Base-by-base conservation (phyloP, 2,113 vertebrate genomes). In the Pogona vitticeps region DNA sequence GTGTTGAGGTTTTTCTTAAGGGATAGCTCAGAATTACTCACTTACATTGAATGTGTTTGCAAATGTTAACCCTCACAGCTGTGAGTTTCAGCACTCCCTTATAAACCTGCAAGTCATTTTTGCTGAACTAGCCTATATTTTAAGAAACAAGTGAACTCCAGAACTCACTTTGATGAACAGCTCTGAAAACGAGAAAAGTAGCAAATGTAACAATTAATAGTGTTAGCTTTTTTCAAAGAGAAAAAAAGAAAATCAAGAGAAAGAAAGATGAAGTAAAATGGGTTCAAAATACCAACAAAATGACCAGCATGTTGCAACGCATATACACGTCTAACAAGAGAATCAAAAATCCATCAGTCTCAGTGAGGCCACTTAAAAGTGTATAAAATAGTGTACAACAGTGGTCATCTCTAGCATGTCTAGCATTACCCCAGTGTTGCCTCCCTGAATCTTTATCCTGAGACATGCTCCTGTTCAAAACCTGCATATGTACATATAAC, bases 381-480 rank as follows among this genome's bases (percentile, higher is more conserved):
- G 38, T 26, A 42, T 36, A 65, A 81, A 81, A 40, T 46, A 40
- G 61, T 17, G 8, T 3, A 56, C 7, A 40, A 10, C 38, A 23
- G 20, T 75, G n/a, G 40, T 38, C 21, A 65, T 46, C 17, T 67
- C 42, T 76, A 26, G 42, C 38, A 68, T 9, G 67, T 2, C 38
- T 33, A 65, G 42, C 23, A 31, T 67, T 56, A 56, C 58, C 71
- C n/a, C 23, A 38, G 20, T 61, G 18, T 40, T 28, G 3, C 40
- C 63, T 87, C 71, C 42, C 70, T 76, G 46, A 67, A 75, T 82
- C 36, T 82, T 23, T 73, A 75, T 40, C 23, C 20, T 84, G 84
- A 81, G 58, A 4, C 72, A 6, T 80, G 63, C 36, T 82, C 31
- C 76, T 78, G 80, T 86, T 91, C 82, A 88, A 89, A 90, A 92